Base-by-base conservation (phyloP, 1,140 invertebrate species). In the Dendrolimus punctatus region DNA sequence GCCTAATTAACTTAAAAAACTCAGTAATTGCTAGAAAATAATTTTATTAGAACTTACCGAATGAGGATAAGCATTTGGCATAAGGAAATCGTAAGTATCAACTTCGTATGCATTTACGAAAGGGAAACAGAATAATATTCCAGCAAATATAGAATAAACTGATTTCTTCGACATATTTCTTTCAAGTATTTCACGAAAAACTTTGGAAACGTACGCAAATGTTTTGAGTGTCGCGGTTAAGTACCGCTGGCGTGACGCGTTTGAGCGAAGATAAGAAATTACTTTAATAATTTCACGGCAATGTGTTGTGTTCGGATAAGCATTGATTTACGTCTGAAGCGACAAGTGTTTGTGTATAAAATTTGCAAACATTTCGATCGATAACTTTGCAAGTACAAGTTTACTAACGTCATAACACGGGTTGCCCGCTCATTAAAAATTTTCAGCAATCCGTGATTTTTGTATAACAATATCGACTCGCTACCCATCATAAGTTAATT, bases 51-150 rank as follows among this genome's bases (percentile, higher is more conserved):
- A 9, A 58, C 69, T 84, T 70, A 85, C 80, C 72, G 64, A 70
- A 55, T 80, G 66, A 5, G 80, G 80, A 67, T 65, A 79, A 46
- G 82, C 79, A 66, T 85, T 75, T 2, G 80, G 80, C 80, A 85
- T 85, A n/a, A 82, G 58, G 60, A 84, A 80, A 59, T 81, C 75
- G 44, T 81, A 84, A 7, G 71, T 76, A 60, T 81, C 71, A 37
- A 81, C 57, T 73, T 84, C 78, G 51, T 72, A 64, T 5, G 68
- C 66, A 43, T 43, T 47, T 5, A 52, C 50, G 59, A 23, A 63
- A 49, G 55, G 44, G 40, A 49, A 49, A 55, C 46, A 23, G 23
- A 23, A 23, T 23, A 23, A 23, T 23, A 23, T 23, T 23, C 23
- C 23, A 23, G 23, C 23, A 23, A 23, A 23, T 23, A 23, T 23